Conservation (phyloP, 2,797 vertebrate genomes). For the Epinephelus coioides region DNA sequence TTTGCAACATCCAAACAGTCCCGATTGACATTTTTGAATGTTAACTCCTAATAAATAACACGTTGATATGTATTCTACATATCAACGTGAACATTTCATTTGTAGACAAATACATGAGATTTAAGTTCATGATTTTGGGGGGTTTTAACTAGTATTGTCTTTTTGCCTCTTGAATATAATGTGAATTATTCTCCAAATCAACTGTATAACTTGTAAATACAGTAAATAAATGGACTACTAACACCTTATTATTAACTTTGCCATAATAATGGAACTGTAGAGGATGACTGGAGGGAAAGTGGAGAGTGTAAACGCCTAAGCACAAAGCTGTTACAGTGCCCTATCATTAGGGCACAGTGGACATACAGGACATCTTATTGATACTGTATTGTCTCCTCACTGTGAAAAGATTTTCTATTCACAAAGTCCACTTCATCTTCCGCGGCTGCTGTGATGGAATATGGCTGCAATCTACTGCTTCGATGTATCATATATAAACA, state of each 20-base stretch:
- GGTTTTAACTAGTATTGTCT: background rate
- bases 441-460: constrained; percentile 58
- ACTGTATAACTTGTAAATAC: background rate
- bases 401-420: constrained; percentile 60
- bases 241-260: background rate
- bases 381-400: constrained; percentile 48
- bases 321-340: constrained; percentile 20
- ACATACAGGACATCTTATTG: constrained; percentile 36
- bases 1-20: background rate
- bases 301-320: background rate
- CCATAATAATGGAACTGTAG: background rate
- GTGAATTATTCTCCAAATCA: background rate
- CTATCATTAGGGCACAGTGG: constrained; percentile 25
- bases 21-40: background rate
- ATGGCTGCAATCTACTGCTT: constrained; percentile 64
- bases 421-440: constrained; percentile 43
- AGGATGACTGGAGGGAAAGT: background rate
- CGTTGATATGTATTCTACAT: too few species aligned
- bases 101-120: background rate
- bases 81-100: too few species aligned
- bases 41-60: background rate
- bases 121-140: background rate
- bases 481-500: constrained; percentile 74
- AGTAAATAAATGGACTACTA: background rate
- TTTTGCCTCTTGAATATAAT: constrained; percentile 1